Conservation (phyloP, 2,113 vertebrate genomes). For the Spea bombifrons region DNA sequence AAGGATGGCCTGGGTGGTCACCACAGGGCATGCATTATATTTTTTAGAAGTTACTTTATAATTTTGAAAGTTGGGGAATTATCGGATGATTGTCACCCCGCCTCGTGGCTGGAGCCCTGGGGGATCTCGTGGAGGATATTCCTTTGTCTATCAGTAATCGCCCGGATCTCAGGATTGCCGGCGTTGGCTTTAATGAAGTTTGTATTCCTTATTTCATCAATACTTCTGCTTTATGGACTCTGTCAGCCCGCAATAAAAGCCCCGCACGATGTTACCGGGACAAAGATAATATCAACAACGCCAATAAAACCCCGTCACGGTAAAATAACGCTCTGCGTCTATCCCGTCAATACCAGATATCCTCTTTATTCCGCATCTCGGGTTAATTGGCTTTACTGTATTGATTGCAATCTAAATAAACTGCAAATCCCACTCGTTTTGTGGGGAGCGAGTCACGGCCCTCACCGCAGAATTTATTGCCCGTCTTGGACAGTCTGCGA, state of each 20-base stretch:
- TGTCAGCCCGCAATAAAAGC: background rate
- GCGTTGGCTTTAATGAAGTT: background rate
- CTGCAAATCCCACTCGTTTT: background rate
- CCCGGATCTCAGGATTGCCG: too few relatives aligned
- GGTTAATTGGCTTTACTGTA: slow-evolving; percentile 17
- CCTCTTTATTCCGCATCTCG: background rate
- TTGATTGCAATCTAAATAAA: slow-evolving; percentile 10
- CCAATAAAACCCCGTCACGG: background rate
- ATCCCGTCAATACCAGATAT: slow-evolving; percentile 1
- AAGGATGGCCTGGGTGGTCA: too few relatives aligned
- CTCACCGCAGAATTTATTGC: too few relatives aligned
- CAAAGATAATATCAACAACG: slow-evolving; percentile 9
- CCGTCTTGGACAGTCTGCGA: too few relatives aligned
- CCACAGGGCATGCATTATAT: too few relatives aligned
- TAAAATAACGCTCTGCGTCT: background rate
- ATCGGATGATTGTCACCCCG: too few relatives aligned
- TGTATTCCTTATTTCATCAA: slow-evolving; percentile 9
- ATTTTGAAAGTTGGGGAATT: too few relatives aligned
- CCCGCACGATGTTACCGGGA: background rate
- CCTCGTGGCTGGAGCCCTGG: too few relatives aligned
- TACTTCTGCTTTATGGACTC: slow-evolving; percentile 18
- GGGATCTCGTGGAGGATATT: too few relatives aligned
- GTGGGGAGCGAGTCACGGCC: too few relatives aligned
- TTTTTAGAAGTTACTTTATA: too few relatives aligned
- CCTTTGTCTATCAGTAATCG: too few relatives aligned